Evolutionary conservation across 2,888 invertebrate species (phyloP), one percentile per base, ranked within the genome.

Genomic region (Drosophila kuntzei): DNA sequence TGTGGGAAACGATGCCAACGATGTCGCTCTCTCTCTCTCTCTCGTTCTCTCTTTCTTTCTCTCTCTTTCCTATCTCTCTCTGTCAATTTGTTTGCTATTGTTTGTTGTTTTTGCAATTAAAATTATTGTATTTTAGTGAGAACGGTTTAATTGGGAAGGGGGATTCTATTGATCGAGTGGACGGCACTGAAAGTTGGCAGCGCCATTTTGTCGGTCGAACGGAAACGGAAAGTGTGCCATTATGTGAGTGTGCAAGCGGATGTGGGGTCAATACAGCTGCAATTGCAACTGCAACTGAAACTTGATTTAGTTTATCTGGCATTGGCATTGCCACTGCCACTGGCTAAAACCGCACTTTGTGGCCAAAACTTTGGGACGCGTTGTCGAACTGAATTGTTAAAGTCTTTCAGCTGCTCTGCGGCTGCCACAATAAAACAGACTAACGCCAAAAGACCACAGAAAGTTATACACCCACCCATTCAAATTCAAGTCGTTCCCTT

Each of bases 161-260:
- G 20, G 50, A 50, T 57, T 14, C 61, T 66, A 86, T 82, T 84
- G 84, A 87, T 87, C 69, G 62, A 55, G 51, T 46, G 64, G 60
- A 37, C 32, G 49, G 29, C 36, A 47, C 53, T 39, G 50, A 75
- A 63, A 81, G 76, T 80, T 80, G 63, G 36, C 72, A 63, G 41
- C 61, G 67, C 78, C 78, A 74, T 74, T 74, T 78, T 74, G 68
- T 78, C 36, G 50, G 62, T 44, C 76, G 61, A 70, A 71, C 86
- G 83, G 86, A 84, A 87, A 63, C 83, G 88, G 88, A 84, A 84
- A 85, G 88, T 85, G 80, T 75, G 88, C 70, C 87, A 87, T 85
- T 84, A 81, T 84, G 87, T 60, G 68, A 68, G 68, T 49, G 65
- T 67, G 60, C 37, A 37, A 70, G 43, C 67, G 72, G 75, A 74